A percentile compares a stretch with the other conserved stretches of the same genome.
Conservation (phyloP, 1,140 invertebrate genomes). For the Drosophila sp. region DNA sequence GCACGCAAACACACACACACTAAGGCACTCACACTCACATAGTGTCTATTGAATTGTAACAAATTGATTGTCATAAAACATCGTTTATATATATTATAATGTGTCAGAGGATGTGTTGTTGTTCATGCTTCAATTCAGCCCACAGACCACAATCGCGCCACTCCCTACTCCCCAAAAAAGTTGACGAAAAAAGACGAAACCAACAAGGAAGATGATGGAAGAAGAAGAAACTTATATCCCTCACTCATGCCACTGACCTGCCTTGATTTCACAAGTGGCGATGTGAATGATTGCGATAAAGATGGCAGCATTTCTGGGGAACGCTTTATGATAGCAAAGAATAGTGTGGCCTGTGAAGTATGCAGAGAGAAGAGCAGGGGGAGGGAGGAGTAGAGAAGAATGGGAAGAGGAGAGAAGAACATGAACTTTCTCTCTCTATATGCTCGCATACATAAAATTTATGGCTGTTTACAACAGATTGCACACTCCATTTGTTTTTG, state of each 20-base stretch:
- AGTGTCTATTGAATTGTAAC: slow-evolving; percentile 80
- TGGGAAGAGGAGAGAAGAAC: not conserved
- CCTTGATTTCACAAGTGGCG: slow-evolving; percentile 71
- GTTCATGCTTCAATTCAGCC: slow-evolving; percentile 72
- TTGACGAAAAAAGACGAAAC: not conserved
- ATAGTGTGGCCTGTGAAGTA: slow-evolving; percentile 43
- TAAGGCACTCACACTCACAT: slow-evolving; percentile 22
- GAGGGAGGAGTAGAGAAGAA: too few relatives aligned
- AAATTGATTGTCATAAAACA: slow-evolving; percentile 82
- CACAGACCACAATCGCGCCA: slow-evolving; percentile 9
- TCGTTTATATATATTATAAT: slow-evolving; percentile 81
- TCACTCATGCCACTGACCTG: slow-evolving; percentile 14
- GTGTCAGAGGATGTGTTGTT: slow-evolving; percentile 60
- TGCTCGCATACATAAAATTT: slow-evolving; percentile 61
- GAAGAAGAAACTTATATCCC: slow-evolving; percentile 15
- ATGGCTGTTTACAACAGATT: slow-evolving; percentile 80
- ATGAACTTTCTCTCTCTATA: slow-evolving; percentile 24
- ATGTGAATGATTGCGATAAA: slow-evolving; percentile 78
- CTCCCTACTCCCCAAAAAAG: not conserved
- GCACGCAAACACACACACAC: slow-evolving; percentile 29
- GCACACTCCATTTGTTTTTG: slow-evolving; percentile 81
- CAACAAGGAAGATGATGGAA: not conserved
- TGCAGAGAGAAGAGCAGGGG: too few relatives aligned
- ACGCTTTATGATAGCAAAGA: slow-evolving; percentile 65
- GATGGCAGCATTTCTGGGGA: slow-evolving; percentile 37